Evolutionary conservation across 2,113 vertebrate genomes (phyloP), one percentile per base, ranked within the genome.

Genomic region (Dasyurus viverrinus): DNA sequence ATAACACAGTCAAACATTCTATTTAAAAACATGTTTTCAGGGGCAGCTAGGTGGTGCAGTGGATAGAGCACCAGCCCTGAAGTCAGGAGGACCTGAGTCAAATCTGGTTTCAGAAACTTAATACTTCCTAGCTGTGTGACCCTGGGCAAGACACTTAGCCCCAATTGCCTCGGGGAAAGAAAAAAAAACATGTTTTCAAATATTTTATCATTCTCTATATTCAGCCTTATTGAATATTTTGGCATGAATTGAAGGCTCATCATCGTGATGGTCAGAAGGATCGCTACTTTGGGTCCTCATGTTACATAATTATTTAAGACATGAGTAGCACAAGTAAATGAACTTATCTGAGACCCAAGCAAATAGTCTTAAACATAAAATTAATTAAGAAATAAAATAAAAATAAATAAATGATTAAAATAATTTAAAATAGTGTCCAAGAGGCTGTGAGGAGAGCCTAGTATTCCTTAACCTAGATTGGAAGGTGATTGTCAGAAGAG

Each of bases 191-290:
- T 48, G 48, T 48, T 48, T 96, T 50, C 53, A 89, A 60, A 54
- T 76, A n/a, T 19, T 22, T 42, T 93, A 2, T 14, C 90, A 91
- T 24, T 91, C 12, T 54, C 53, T 92, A 16, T 89, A 19, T 19
- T 90, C 89, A 52, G n/a, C 60, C 24, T 84, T 12, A 5, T 60
- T 94, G 16, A 42, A 46, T 91, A 89, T 89, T 97, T 9, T 91
- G 36, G 19, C 54, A 25, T 6, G 50, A 89, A 0, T 91, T 92
- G 22, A 46, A 76, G 89, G 91, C 90, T 84, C 93, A n/a, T 53
- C 48, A 92, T 36, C 0, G n/a, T 93, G 91, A 68, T 90, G 3
- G 92, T 97, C 94, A 25, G 95, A 96, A 94, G 36, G 54, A 8
- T 2, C 57, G 14, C 36, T n/a, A 36, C 4, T 92, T 94, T 92